phyloP scores from a whole-genome alignment of 2,888 invertebrate species.

The Agonopterix subpropinquella region DNA sequence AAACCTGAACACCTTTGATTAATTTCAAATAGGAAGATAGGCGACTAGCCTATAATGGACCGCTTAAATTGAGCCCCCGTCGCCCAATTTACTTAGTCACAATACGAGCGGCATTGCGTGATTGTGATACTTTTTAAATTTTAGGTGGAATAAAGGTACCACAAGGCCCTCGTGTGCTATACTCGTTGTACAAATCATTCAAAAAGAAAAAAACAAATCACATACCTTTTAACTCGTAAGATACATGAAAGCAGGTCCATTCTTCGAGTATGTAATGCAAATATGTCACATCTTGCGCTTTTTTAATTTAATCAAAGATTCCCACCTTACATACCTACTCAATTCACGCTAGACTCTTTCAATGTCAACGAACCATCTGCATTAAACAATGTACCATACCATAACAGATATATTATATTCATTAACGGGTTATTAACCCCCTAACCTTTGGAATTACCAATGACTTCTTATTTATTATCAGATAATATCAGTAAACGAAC shows the following conservation, averaged over 20 bases:
- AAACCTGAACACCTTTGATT: background rate
- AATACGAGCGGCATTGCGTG: background rate
- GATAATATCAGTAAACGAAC: no score
- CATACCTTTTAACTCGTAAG: no score
- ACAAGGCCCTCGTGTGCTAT: no score
- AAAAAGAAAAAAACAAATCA: no score
- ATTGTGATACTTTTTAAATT: background rate
- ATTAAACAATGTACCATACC: background rate
- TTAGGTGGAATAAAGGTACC: background rate
- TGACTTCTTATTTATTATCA: background rate
- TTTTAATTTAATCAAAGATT: no score
- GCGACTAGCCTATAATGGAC: no score
- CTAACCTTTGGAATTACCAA: background rate
- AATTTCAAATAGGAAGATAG: background rate
- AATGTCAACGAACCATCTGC: conserved; percentile 2
- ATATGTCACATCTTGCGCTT: no score
- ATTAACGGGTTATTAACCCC: conserved; percentile 6
- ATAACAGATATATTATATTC: conserved; percentile 1
- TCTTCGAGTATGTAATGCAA: no score
- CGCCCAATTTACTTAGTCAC: background rate
- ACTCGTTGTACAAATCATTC: no score
- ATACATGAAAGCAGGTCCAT: no score
- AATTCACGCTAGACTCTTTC: background rate
- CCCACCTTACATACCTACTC: no score
- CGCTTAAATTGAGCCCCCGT: no score